Conservation (phyloP, 2,113 vertebrate genomes). For the Myiozetetes cayanensis region DNA sequence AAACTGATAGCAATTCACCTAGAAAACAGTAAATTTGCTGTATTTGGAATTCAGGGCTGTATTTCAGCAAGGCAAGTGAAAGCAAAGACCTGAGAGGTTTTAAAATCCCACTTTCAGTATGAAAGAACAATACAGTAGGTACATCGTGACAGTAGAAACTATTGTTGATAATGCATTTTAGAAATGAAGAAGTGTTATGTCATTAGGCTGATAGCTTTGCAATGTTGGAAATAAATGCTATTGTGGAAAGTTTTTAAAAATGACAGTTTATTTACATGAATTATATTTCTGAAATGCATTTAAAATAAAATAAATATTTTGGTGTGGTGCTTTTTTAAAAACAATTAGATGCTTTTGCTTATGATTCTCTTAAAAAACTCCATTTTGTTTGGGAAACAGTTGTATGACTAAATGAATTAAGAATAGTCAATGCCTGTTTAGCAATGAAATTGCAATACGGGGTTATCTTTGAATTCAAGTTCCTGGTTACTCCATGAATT, state of each 20-base stretch:
- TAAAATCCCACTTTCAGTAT: not conserved
- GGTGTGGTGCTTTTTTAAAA: not conserved
- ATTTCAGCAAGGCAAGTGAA: not conserved
- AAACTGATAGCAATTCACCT: not conserved
- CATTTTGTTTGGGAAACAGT: not conserved
- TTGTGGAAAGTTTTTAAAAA: not conserved
- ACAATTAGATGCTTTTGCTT: not conserved
- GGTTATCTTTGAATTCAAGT: not conserved
- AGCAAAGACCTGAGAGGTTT: not conserved
- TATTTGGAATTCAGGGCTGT: not conserved
- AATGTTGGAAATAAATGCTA: not conserved
- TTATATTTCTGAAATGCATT: not conserved
- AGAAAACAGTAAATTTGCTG: not conserved
- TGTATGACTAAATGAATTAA: not conserved
- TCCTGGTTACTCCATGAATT: not conserved
- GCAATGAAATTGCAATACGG: not conserved
- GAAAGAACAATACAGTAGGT: not conserved
- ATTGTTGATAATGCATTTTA: not conserved
- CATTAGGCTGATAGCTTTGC: not conserved
- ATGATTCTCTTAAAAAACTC: not conserved
- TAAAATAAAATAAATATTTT: not conserved
- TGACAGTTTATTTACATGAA: not conserved
- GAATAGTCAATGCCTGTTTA: not conserved
- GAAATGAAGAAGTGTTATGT: not conserved
- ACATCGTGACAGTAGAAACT: not conserved